These are phyloP conservation scores for Ridgeia piscesae DNA, from an alignment of 1,140 invertebrate species.

Conservation along the genomic window DNA sequence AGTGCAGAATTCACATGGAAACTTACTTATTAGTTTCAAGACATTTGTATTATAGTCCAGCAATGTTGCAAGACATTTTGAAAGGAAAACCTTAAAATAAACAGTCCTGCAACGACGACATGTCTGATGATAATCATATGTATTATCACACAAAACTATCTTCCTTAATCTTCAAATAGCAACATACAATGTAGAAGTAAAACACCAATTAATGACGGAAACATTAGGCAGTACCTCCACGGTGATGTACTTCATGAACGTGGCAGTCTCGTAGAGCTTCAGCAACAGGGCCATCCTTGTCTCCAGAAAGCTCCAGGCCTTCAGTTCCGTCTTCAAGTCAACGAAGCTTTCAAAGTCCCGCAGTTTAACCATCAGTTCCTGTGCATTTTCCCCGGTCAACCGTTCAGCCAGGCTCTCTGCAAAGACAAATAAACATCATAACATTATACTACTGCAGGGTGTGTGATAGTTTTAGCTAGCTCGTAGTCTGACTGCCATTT, in stretches of 20 bases:
- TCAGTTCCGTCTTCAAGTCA: conserved; percentile 15
- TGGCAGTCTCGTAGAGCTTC: background rate
- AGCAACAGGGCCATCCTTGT: conserved; percentile 19
- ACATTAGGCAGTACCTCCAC: background rate
- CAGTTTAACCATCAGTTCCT: conserved; percentile 3
- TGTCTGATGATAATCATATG: background rate
- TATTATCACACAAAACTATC: background rate
- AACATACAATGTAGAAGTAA: background rate
- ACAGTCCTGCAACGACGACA: too few relatives aligned
- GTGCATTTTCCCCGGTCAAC: background rate
- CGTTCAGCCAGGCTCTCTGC: background rate
- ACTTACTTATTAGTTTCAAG: too few relatives aligned
- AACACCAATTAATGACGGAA: too few relatives aligned
- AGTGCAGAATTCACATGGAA: too few relatives aligned
- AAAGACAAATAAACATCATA: background rate
- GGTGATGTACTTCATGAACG: background rate
- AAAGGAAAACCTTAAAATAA: background rate
- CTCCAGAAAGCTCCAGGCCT: conserved; percentile 19
- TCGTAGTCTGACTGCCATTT: too few relatives aligned
- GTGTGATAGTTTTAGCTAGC: too few relatives aligned
- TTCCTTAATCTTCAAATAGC: background rate
- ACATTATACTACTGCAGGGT: too few relatives aligned
- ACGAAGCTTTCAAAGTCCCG: conserved; percentile 13
- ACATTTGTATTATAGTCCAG: background rate
- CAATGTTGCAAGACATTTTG: background rate